Percentiles rank a stretch among this genome's conserved stretches.
Evolutionary conservation across 2,113 vertebrate genomes (phyloP).

Genomic region (Tyto alba): DNA sequence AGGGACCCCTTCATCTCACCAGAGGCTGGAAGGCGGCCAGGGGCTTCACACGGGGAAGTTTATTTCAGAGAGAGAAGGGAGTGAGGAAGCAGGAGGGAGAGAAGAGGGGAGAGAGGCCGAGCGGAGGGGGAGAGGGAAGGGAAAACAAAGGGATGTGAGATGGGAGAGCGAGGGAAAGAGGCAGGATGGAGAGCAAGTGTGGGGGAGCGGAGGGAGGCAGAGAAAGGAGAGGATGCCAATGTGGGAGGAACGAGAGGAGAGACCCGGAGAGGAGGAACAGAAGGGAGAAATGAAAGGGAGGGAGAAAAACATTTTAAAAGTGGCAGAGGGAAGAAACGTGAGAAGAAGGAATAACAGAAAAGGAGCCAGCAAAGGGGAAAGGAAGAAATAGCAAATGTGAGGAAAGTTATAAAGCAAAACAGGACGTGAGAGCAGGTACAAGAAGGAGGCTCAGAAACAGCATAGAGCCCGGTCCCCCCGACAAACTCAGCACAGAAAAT

Average conservation of each 20-base stretch:
- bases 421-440: neutral
- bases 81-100: conserved; percentile 11
- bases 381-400: neutral
- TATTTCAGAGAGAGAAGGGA: conserved; percentile 48
- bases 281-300: neutral
- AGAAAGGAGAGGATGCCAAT: neutral
- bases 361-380: neutral
- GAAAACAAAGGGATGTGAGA: conserved; percentile 8
- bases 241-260: neutral
- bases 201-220: neutral
- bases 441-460: neutral
- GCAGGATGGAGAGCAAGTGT: neutral
- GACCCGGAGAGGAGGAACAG: neutral
- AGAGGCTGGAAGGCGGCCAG: conserved; percentile 64
- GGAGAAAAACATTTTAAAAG: neutral
- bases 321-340: neutral
- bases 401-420: neutral
- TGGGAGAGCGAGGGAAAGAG: neutral
- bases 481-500: neutral
- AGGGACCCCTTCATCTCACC: conserved; percentile 44
- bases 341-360: conserved; percentile 33
- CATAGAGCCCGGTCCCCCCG: neutral
- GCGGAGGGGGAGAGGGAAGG: neutral
- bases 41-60: conserved; percentile 24
- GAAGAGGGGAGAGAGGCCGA: conserved; percentile 35